Evolutionary conservation across 2,797 vertebrate genomes (phyloP), one percentile per base, ranked within the genome.

Genomic region (Holocentrus rufus): DNA sequence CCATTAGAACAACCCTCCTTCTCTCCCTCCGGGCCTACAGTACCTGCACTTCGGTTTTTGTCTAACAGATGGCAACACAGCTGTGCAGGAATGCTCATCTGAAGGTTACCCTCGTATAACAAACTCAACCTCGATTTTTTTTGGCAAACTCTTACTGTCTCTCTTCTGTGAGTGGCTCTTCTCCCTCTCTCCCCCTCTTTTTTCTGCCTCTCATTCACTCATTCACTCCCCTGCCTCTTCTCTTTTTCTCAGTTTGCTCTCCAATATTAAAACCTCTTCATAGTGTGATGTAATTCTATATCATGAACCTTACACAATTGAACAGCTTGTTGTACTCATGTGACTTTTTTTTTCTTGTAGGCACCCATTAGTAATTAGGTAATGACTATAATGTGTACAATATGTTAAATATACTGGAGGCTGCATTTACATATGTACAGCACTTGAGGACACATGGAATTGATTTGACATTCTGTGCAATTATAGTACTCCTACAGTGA

Each of bases 31-130:
- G 72, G 77, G 55, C 36, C 47, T 39, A 65, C 57, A 30, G 14
- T 61, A 57, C 65, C 75, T 64, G 61, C 42, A 61, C 46, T 70
- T 36, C 25, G 66, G 70, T 60, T 72, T 79, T 75, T 78, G 58
- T 75, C 50, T 23, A 85, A 74, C 85, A 91, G 88, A 91, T 87
- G 91, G 80, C 25, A 47, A 49, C 63, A 71, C 85, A 85, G 81
- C 80, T 90, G 87, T 84, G 75, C 64, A 83, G 66, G 46, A 72
- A 61, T 83, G 72, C 82, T 73, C 53, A 59, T 49, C 57, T 79
- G 64, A 87, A 90, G 81, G 87, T 89, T 83, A 82, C 42, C 58
- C 69, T 85, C 74, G 81, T 85, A 73, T 61, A 58, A 80, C 77
- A 87, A 78, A 73, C 31, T 79, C 52, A 54, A 22, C 36, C 69